Evolutionary conservation across 2,888 invertebrate species (phyloP).

Genomic region (Sphecodes monilicornis): DNA sequence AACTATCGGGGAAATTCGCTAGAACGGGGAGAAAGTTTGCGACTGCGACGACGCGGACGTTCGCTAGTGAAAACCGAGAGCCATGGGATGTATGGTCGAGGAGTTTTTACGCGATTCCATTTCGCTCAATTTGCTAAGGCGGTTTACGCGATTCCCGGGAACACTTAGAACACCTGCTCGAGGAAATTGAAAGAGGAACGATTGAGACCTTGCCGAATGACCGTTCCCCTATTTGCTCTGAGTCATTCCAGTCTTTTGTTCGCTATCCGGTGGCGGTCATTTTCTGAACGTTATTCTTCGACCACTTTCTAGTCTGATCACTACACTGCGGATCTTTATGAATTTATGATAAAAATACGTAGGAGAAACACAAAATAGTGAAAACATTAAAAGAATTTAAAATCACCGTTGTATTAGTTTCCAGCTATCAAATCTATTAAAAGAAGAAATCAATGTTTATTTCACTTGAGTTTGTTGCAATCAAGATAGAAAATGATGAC

Average conservation of each 20-base stretch:
- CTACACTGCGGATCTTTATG: no score
- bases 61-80: not conserved
- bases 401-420: no score
- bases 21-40: not conserved
- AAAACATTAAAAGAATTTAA: no score
- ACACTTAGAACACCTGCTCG: not conserved
- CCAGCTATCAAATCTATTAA: no score
- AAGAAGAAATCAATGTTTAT: no score
- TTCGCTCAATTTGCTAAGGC: constrained; percentile 3
- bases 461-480: no score
- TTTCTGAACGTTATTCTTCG: not conserved
- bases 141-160: constrained; percentile 2
- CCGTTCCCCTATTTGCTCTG: not conserved
- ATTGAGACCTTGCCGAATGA: not conserved
- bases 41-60: not conserved
- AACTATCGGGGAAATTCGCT: not conserved
- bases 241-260: not conserved
- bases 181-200: not conserved
- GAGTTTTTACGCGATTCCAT: not conserved
- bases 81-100: not conserved
- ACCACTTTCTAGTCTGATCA: not conserved
- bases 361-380: no score
- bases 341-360: no score
- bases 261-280: not conserved
- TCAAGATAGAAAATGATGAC: no score